Evolutionary conservation across 30 jellyfish, hydroid and myxozoan species (phyloP), one percentile per base, ranked within the genome.

Genomic region (Calvadosia cruxmelitensis): DNA sequence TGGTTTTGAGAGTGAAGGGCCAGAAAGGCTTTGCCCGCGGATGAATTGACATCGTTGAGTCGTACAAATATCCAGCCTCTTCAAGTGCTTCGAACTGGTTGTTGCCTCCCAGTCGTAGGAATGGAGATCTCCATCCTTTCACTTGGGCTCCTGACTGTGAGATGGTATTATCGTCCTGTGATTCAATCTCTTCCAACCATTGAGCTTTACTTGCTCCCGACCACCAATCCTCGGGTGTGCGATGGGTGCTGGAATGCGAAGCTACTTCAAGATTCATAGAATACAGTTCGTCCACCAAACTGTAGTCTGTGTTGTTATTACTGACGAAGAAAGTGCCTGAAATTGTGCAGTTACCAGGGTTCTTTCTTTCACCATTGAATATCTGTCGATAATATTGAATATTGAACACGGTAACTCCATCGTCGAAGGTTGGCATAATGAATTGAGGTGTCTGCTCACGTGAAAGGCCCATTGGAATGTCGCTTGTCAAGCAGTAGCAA

Each of bases 1-100:
- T 63, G 69, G 65, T 79, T 63, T 86, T 94, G n/a, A 86, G 64
- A 10, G 96, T 77, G 72, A 70, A 86, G 0, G 96, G 96, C 96
- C 96, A 86, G 63, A 61, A 71, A 42, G 57, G 57, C 34, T 67
- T 50, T 33, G 70, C 68, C 31, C 66, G 63, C 27, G 74, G 50
- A 1, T 33, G 33, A 1, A 80, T 64, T 5, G 94, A 82, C 77
- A 86, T 78, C 20, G 96, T 79, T 25, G 78, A 78, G 33, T 80
- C 92, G 66, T 84, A 84, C 72, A 71, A 50, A 50, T 71, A 72
- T 12, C 29, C 29, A 42, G 53, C 29, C 52, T 70, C 78, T 29
- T 28, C 13, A 12, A 86, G 71, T 23, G 71, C 92, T 24, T 70
- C 29, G 78, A 53, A 82, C 71, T 75, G 93, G 0, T 63, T 80